Base-by-base conservation (phyloP, 1,140 invertebrate genomes). In the Papilio aristodemus region DNA sequence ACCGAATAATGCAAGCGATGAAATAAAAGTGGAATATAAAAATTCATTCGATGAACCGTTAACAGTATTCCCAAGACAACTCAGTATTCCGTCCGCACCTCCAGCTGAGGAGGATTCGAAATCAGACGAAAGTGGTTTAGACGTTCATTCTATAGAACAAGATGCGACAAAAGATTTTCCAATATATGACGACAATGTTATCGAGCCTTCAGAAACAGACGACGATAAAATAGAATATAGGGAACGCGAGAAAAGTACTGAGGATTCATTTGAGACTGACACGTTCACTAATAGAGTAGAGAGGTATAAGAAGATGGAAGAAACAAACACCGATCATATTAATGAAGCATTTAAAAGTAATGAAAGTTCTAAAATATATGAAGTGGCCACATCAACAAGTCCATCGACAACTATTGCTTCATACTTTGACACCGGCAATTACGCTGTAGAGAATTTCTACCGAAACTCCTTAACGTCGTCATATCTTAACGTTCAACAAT, bases 391-490 rank as follows among this genome's bases (percentile, higher is more conserved):
- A 27, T 71, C 77, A 0, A 71, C 70, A 0, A 81, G 72, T 67
- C 79, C 85, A 27, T 73, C 78, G 5, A 77, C 84, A 27, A 75
- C 78, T 13, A 86, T 90, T 38, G 81, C 86, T 0, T 91, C 89
- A 0, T 91, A 91, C 73, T 91, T 91, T 60, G 89, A 91, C 58
- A 91, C 89, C 0, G 89, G 89, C 27, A 90, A 91, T 68, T 91
- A 86, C 68, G 89, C 89, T 1, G 89, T 77, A 27, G 89, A 91
- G 58, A 83, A 82, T 38, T 85, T 90, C 67, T 89, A 85, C 36
- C 83, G 71, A 64, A 90, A 90, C 41, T 83, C 77, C 1, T 50
- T 81, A 13, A 71, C 72, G 32, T 78, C 81, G 6, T 64, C 76
- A n/a, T 67, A 63, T 25, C 25, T 72, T 41, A 71, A 27, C 11